Evolutionary conservation across 2,888 invertebrate genomes (phyloP).

Genomic region (Dasypolia templi): DNA sequence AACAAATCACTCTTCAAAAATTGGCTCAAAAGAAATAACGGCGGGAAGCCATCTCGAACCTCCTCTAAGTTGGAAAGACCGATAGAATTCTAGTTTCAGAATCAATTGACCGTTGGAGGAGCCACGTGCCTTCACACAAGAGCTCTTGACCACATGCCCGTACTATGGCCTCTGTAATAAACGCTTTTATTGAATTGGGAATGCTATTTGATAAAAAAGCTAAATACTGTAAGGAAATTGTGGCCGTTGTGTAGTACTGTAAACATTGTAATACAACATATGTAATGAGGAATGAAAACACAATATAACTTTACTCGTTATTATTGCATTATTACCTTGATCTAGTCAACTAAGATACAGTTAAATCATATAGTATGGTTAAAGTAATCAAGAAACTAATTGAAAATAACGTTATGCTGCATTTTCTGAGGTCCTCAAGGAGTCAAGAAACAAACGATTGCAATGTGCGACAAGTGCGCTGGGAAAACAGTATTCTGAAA

Average conservation of each 20-base stretch:
- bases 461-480: neutral
- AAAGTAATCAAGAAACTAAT: too few relatives aligned
- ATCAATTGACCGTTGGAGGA: conserved; percentile 74
- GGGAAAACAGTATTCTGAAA: conserved; percentile 10
- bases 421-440: neutral
- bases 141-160: conserved; percentile 63
- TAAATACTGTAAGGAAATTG: too few relatives aligned
- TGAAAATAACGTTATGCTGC: neutral
- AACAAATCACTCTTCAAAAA: conserved; percentile 33
- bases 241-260: too few relatives aligned
- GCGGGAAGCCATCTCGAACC: conserved; percentile 59
- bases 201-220: neutral
- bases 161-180: conserved; percentile 33
- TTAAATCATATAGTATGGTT: too few relatives aligned
- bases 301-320: too few relatives aligned
- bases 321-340: too few relatives aligned
- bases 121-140: conserved; percentile 66
- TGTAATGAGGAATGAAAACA: too few relatives aligned
- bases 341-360: too few relatives aligned
- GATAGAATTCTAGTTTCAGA: conserved; percentile 75
- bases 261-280: too few relatives aligned
- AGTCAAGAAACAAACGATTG: conserved; percentile 13
- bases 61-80: conserved; percentile 69
- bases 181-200: conserved; percentile 2
- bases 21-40: conserved; percentile 64